These are phyloP conservation scores for Trichogramma pretiosum DNA, from an alignment of 1,140 invertebrate genomes.

Conservation along the genomic window DNA sequence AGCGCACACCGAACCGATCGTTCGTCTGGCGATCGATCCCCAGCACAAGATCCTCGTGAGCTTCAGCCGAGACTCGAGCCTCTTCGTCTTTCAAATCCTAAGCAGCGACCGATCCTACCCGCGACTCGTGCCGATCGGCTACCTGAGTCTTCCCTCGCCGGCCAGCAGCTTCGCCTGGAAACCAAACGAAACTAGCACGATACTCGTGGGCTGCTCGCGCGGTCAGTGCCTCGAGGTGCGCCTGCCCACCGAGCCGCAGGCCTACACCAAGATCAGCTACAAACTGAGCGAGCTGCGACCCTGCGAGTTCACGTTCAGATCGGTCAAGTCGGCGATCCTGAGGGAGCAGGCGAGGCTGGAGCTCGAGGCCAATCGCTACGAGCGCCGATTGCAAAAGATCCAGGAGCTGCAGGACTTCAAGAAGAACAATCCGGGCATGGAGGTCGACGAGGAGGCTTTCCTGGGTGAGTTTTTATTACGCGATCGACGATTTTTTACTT, in stretches of 20 bases:
- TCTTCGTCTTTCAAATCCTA: constrained; percentile 54
- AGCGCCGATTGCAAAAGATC: constrained; percentile 46
- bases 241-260: constrained; percentile 40
- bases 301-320: constrained; percentile 45
- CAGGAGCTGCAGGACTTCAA: constrained; percentile 47
- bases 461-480: constrained; percentile 43
- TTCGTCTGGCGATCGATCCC: constrained; percentile 50
- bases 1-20: constrained; percentile 55
- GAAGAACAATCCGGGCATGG: constrained; percentile 47
- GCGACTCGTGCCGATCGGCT: constrained; percentile 54
- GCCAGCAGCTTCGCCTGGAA: constrained; percentile 60
- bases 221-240: constrained; percentile 49
- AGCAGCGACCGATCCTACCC: constrained; percentile 35
- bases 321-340: constrained; percentile 51
- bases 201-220: constrained; percentile 47
- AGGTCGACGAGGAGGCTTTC: constrained; percentile 51
- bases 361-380: constrained; percentile 42
- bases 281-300: constrained; percentile 40
- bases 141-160: constrained; percentile 50
- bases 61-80: constrained; percentile 54
- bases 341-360: constrained; percentile 39
- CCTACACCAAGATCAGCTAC: constrained; percentile 41
- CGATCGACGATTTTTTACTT: constrained; percentile 3
- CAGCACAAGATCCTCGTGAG: constrained; percentile 49
- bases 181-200: constrained; percentile 38